Evolutionary conservation across 2,797 vertebrate genomes (phyloP), one percentile per base, ranked within the genome.

Genomic region (Sebastes trivittatus): DNA sequence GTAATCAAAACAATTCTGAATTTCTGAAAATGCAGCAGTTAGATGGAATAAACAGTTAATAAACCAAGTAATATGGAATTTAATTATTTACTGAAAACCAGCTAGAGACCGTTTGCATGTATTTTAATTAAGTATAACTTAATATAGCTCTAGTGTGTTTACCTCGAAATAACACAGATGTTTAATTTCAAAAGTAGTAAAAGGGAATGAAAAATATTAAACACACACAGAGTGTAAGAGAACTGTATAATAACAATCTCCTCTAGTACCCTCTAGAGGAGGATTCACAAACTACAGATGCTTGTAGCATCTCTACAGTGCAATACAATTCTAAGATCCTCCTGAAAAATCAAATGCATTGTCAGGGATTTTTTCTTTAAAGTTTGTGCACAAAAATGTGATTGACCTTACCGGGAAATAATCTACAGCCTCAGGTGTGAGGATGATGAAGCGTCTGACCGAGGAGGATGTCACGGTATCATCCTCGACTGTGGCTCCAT

Each of bases 341-440:
- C 2, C 11, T 71, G 25, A 18, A 77, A 78, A 58, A 25, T 18
- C 9, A 6, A 7, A 7, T 4, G 16, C 20, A 25, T 4, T 46
- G 9, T 58, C 11, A 55, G 32, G 20, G 63, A 32, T 64, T 67
- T 46, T 18, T 13, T 22, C 9, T 46, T 52, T 27, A 58, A 46
- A 62, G 13, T 59, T 61, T 67, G n/a, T 2, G 52, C 20, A 73
- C 13, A 71, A 81, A 87, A 75, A 78, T 32, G 36, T 60, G 6
- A 55, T 75, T 23, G 38, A 83, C 93, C 95, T 95, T 97, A 99
- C 97, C 75, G 96, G 94, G 93, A 98, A 98, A 95, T 94, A 90
- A 89, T 96, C 95, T 81, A 96, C 90, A 90, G 97, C 97, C 92
- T 98, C 97, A 56, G 97, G 97, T 88, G 96, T 97, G 92, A 98